Base-by-base conservation (phyloP, 30 jellyfish, hydroid and myxozoan genomes). In the Aurelia aurita region DNA sequence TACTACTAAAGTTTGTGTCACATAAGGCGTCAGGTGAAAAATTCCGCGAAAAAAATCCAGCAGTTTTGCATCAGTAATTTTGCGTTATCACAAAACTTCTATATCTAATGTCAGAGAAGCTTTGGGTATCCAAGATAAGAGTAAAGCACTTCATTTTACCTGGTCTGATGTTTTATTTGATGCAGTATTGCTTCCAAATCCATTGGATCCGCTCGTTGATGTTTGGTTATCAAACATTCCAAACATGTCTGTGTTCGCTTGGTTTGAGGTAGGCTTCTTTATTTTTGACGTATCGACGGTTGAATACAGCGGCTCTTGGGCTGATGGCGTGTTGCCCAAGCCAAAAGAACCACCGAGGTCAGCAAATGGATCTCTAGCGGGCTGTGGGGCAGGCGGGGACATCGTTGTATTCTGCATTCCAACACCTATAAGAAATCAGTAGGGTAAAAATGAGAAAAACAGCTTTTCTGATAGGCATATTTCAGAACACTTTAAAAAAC, bases 261-360 rank as follows among this genome's bases (percentile, higher is more conserved):
- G 90, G 8, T 65, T 32, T 35, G 84, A 45, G 7, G 26, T 16
- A 20, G 53, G 62, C 46, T 86, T 75, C 27, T 19, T 31, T 21
- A 72, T 62, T 22, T 57, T 70, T 3, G 96, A 65, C 66, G 67
- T 87, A 35, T 87, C 90, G 12, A 87, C 96, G 47, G 77, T 72
- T 14, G 96, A 85, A 51, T 87, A 87, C 28, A 87, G 86, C n/a
- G 96, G 87, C 63, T 75, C 96, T 39, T 58, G 71, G 44, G 96
- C 23, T 10, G 87, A 72, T 15, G 87, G 45, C 11, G 76, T 51
- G 51, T 43, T 72, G 23, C 67, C 57, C 61, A 59, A 45, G 5
- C 84, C 69, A 28, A 72, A 72, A 5, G 88, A 77, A 22, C 84
- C 84, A 7, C 93, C 93, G 2, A 72, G 85, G 53, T 75, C 87